phyloP scores from a whole-genome alignment of 2,797 vertebrate species.

The Myotis planiceps region DNA sequence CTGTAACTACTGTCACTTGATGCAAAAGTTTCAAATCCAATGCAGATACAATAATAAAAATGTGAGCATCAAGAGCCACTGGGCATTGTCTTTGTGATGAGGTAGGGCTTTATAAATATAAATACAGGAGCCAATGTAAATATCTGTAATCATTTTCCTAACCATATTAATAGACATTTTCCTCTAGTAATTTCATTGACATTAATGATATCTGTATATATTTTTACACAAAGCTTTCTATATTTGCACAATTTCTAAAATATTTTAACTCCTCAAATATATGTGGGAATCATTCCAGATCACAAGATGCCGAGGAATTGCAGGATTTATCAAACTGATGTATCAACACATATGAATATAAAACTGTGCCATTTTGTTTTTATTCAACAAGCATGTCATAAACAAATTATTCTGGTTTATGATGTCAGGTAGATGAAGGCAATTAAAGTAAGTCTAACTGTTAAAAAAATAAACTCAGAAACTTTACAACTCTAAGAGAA shows the following conservation, averaged over 20 bases:
- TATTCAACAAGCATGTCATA: conserved; percentile 25
- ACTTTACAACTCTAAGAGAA: conserved; percentile 2
- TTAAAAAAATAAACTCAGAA: conserved; percentile 3
- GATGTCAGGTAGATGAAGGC: background rate
- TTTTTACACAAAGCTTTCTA: conserved; percentile 50
- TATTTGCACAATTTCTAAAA: conserved; percentile 49
- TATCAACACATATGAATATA: conserved; percentile 43
- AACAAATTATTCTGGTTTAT: conserved; percentile 44
- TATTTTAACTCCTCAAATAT: conserved; percentile 63
- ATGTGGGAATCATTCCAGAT: conserved; percentile 44
- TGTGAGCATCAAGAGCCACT: background rate
- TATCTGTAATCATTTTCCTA: conserved; percentile 37
- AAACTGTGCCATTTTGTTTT: conserved; percentile 35
- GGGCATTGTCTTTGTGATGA: background rate
- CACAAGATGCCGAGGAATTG: conserved; percentile 32
- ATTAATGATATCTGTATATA: conserved; percentile 45
- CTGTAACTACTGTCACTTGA: conserved; percentile 23
- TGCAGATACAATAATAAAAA: conserved; percentile 34
- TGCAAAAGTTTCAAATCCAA: conserved; percentile 52
- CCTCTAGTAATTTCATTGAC: conserved; percentile 44
- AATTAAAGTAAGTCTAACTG: conserved; percentile 18
- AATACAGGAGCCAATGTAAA: conserved; percentile 45
- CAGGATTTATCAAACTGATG: conserved; percentile 44
- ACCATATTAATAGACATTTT: conserved; percentile 23
- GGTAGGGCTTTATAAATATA: conserved; percentile 39